Percentiles rank a stretch among this genome's conserved stretches.
phyloP scores from a whole-genome alignment of 2,888 invertebrate species.

The Theretra japonica region DNA sequence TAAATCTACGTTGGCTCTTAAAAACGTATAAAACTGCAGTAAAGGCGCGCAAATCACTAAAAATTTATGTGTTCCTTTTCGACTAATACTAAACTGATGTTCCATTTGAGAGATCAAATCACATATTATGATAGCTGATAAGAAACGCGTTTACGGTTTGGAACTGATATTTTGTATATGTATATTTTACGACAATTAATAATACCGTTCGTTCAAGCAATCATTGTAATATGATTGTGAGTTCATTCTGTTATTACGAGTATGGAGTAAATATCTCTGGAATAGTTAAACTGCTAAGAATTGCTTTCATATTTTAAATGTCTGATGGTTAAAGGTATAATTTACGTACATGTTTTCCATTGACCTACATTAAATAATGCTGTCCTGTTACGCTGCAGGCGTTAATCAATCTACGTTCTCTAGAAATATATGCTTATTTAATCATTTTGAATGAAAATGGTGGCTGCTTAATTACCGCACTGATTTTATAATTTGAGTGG shows the following conservation, averaged over 20 bases:
- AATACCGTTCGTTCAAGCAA: no score
- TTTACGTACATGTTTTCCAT: slow-evolving; percentile 39
- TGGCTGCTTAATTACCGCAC: background rate
- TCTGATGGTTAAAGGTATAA: slow-evolving; percentile 12
- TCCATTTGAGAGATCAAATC: background rate
- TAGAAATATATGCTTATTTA: slow-evolving; percentile 5
- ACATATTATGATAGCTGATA: background rate
- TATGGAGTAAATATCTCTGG: background rate
- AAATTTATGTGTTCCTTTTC: background rate
- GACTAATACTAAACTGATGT: background rate
- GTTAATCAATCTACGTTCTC: slow-evolving; percentile 12
- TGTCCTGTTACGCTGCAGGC: slow-evolving; percentile 36
- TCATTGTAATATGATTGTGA: background rate
- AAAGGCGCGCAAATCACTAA: slow-evolving; percentile 4
- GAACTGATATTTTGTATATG: background rate
- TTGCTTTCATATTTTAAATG: slow-evolving; percentile 1
- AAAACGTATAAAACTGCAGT: slow-evolving; percentile 11
- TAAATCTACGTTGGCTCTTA: slow-evolving; percentile 3
- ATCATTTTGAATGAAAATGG: background rate
- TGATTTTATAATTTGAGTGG: no score
- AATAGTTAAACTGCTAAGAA: background rate
- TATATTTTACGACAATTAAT: background rate
- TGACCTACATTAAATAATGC: slow-evolving; percentile 43
- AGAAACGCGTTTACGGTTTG: background rate
- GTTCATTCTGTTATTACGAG: background rate